These are phyloP conservation scores for Calephelis virginiensis DNA, from an alignment of 1,140 invertebrate genomes.

Conservation along the genomic window DNA sequence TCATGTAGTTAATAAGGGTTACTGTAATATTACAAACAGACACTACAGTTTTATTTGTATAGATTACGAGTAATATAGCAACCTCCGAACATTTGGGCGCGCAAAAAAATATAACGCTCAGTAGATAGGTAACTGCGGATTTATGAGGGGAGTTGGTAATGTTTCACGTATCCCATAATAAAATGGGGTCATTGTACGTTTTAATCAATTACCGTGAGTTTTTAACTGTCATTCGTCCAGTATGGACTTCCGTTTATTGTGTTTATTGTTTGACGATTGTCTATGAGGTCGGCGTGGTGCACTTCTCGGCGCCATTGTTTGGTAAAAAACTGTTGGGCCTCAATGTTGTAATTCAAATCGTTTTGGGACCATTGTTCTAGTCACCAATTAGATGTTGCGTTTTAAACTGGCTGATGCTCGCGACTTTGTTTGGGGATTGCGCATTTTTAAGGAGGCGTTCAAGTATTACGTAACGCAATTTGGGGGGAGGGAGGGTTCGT, in stretches of 20 bases:
- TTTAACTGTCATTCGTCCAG: slow-evolving; percentile 35
- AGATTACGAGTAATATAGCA: no score
- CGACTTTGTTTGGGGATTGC: no score
- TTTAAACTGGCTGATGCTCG: no score
- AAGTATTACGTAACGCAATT: no score
- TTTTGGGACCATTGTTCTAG: neutral
- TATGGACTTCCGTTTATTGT: slow-evolving; percentile 39
- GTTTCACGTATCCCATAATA: slow-evolving; percentile 5
- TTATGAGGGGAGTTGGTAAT: neutral
- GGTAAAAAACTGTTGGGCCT: neutral
- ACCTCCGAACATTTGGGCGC: no score
- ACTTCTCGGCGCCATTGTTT: slow-evolving; percentile 4
- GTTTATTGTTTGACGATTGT: slow-evolving; percentile 10
- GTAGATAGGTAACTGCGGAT: neutral
- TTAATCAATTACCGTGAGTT: slow-evolving; percentile 38
- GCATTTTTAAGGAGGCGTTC: no score
- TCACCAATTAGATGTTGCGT: no score
- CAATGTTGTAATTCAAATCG: neutral
- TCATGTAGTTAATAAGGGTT: no score
- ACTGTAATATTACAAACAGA: no score
- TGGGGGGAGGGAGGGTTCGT: no score
- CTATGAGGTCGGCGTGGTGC: neutral
- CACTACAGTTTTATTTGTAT: no score
- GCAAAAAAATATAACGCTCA: neutral
- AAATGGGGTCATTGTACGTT: slow-evolving; percentile 33